Conservation (phyloP, 2,888 invertebrate genomes). For the Panopea generosa region DNA sequence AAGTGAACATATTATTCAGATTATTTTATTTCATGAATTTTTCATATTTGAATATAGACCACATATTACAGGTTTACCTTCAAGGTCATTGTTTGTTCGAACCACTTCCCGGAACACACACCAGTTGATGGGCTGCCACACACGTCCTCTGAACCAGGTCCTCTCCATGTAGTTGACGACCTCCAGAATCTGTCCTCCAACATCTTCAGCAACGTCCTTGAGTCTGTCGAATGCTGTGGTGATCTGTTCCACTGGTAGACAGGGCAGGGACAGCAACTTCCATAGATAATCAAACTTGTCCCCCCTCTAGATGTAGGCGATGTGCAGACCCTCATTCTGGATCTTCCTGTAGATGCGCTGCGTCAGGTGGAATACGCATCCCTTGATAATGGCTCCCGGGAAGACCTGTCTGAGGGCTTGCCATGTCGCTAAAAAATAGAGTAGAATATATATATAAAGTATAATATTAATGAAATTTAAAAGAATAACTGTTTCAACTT, state of each 20-base stretch:
- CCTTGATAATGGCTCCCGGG: neutral
- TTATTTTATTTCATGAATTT: no score
- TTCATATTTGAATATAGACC: no score
- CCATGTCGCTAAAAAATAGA: slow-evolving; percentile 8
- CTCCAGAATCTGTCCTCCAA: slow-evolving; percentile 7
- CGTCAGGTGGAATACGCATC: slow-evolving; percentile 13
- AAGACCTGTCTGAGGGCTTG: slow-evolving; percentile 6
- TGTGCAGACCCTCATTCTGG: neutral
- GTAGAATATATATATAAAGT: neutral
- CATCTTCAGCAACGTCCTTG: slow-evolving; percentile 15
- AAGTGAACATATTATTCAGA: no score
- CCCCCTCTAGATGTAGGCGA: slow-evolving; percentile 4
- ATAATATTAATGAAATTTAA: neutral
- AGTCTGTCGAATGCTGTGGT: slow-evolving; percentile 12
- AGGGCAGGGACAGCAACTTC: slow-evolving; percentile 28
- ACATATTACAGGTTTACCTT: no score
- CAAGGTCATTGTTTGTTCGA: slow-evolving; percentile 15
- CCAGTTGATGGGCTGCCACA: slow-evolving; percentile 16
- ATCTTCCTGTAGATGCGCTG: slow-evolving; percentile 10
- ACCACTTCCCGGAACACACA: slow-evolving; percentile 4
- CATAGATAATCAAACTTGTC: slow-evolving; percentile 10
- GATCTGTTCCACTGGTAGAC: slow-evolving; percentile 24
- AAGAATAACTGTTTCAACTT: neutral
- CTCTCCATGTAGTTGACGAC: slow-evolving; percentile 11
- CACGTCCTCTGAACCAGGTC: slow-evolving; percentile 9